phyloP scores from a whole-genome alignment of 2,797 vertebrate species.

The Poeciliopsis gracilis region DNA sequence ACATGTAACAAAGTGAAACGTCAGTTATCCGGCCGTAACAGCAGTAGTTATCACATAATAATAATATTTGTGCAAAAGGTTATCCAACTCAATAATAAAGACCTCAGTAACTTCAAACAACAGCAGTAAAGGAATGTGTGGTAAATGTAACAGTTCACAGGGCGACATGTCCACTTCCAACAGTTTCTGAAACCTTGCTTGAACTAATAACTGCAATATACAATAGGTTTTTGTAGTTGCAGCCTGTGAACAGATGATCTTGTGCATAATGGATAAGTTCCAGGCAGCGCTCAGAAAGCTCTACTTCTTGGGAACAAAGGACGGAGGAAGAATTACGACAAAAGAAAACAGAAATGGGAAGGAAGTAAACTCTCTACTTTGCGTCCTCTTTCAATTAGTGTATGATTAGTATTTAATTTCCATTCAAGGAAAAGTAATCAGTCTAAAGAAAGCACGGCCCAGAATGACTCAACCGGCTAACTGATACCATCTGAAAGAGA shows the following conservation, averaged over 20 bases:
- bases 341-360: conserved; percentile 18
- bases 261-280: conserved; percentile 27
- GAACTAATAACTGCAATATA: not conserved
- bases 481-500: conserved; percentile 39
- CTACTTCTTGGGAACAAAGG: conserved; percentile 35
- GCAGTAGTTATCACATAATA: too few species aligned
- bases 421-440: conserved; percentile 38
- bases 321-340: conserved; percentile 26
- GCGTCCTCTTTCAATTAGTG: not conserved
- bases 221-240: not conserved
- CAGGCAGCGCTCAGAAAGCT: conserved; percentile 14
- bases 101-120: not conserved
- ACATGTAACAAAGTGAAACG: too few species aligned
- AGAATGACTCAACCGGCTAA: conserved; percentile 26
- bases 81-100: not conserved
- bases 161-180: not conserved
- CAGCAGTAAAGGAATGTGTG: not conserved
- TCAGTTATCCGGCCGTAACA: too few species aligned
- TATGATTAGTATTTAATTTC: conserved; percentile 48
- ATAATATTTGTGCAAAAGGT: too few species aligned
- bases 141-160: not conserved
- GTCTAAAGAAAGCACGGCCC: conserved; percentile 10
- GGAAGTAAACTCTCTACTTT: conserved; percentile 34
- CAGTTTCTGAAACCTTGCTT: not conserved
- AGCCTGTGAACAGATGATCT: conserved; percentile 18